Percentiles rank a stretch among this genome's conserved stretches.
Conservation (phyloP, 2,797 vertebrate species). For the Pelobates cultripes region DNA sequence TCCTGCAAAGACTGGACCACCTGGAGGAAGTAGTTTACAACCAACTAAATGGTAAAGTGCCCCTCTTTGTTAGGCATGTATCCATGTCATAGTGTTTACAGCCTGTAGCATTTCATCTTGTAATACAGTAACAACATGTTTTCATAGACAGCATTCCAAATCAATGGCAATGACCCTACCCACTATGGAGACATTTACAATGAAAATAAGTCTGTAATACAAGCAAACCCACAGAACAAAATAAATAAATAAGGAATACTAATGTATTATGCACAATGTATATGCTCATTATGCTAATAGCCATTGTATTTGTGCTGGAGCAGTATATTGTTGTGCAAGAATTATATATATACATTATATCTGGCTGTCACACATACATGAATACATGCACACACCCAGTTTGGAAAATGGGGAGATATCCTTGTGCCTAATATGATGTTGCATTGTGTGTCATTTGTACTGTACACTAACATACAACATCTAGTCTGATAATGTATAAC, state of each 20-base stretch:
- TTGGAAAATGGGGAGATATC: too few relatives aligned
- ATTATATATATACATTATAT: too few relatives aligned
- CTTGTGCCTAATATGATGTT: neutral
- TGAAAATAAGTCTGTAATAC: too few relatives aligned
- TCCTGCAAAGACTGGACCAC: constrained; percentile 93
- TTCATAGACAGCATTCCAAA: neutral
- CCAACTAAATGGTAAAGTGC: constrained; percentile 87
- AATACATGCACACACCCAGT: too few relatives aligned
- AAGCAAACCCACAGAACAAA: too few relatives aligned
- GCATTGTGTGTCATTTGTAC: neutral
- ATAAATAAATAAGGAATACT: too few relatives aligned
- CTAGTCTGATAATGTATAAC: neutral
- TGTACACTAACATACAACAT: neutral
- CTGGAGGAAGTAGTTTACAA: constrained; percentile 98
- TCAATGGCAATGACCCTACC: neutral
- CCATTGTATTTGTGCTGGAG: too few relatives aligned
- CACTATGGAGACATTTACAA: too few relatives aligned
- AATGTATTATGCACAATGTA: too few relatives aligned
- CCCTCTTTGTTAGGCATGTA: neutral
- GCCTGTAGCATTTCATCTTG: neutral
- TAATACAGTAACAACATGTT: neutral
- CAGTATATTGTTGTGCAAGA: too few relatives aligned
- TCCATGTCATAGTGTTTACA: neutral
- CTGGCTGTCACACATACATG: too few relatives aligned
- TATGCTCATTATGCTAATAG: too few relatives aligned